These are phyloP conservation scores for Cynodonichthys magdalenae DNA, from an alignment of 2,797 vertebrate species.

Conservation along the genomic window DNA sequence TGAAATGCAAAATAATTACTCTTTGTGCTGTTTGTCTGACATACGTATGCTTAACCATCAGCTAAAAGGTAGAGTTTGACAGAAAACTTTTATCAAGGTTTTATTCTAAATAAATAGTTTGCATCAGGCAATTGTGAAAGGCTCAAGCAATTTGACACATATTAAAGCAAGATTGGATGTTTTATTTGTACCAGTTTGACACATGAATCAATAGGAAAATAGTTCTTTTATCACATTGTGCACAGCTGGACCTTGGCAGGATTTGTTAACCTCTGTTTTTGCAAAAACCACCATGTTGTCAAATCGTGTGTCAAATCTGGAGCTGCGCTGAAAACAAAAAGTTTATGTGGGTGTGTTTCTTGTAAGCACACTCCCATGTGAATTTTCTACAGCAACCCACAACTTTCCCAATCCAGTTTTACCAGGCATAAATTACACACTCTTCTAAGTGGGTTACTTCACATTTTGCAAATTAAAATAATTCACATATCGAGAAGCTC, in stretches of 20 bases:
- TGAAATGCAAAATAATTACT: slow-evolving; percentile 8
- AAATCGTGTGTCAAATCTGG: slow-evolving; percentile 3
- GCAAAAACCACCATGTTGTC: slow-evolving; percentile 8
- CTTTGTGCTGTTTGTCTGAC: slow-evolving; percentile 16
- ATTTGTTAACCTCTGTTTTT: background rate
- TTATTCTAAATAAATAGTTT: background rate
- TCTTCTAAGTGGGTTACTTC: slow-evolving; percentile 7
- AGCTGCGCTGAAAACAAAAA: background rate
- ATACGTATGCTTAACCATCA: background rate
- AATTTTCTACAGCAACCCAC: slow-evolving; percentile 7
- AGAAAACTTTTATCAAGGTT: background rate
- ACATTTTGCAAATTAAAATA: slow-evolving; percentile 17
- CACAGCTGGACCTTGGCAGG: slow-evolving; percentile 1
- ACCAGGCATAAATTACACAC: slow-evolving; percentile 6
- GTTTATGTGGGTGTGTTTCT: slow-evolving; percentile 3
- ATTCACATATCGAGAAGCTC: background rate
- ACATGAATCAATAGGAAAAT: background rate
- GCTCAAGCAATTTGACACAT: background rate
- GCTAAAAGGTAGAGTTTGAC: slow-evolving; percentile 5
- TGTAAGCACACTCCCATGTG: background rate
- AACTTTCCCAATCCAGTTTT: slow-evolving; percentile 9
- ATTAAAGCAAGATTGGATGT: background rate
- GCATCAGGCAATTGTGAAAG: background rate
- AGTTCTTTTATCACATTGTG: background rate
- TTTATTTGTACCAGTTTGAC: slow-evolving; percentile 7